These are phyloP conservation scores for Papilio elwesi DNA, from an alignment of 2,888 invertebrate genomes.

Conservation along the genomic window DNA sequence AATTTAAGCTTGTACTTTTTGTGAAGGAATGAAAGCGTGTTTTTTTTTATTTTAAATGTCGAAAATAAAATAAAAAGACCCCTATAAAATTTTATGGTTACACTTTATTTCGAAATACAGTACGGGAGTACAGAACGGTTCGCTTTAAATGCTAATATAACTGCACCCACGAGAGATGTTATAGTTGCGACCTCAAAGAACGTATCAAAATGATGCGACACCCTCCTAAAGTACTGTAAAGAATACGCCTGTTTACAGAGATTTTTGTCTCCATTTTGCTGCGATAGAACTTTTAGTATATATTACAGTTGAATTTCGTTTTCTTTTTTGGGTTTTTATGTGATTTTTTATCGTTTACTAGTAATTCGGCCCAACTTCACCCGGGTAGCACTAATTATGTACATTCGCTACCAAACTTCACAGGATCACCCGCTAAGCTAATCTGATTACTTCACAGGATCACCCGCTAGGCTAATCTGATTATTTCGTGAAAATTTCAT, in stretches of 20 bases:
- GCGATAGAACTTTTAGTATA: background rate
- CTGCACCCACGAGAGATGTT: constrained; percentile 36
- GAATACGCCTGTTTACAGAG: constrained; percentile 10
- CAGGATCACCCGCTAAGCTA: too few relatives aligned
- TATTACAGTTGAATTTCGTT: too few relatives aligned
- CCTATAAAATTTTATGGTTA: constrained; percentile 39
- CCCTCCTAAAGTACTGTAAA: background rate
- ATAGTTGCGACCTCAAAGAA: constrained; percentile 35
- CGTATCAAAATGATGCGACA: constrained; percentile 17
- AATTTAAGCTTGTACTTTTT: constrained; percentile 5
- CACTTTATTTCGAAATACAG: constrained; percentile 34
- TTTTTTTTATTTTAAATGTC: constrained; percentile 7
- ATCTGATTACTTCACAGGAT: too few relatives aligned
- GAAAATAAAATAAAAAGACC: constrained; percentile 25
- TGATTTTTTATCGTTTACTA: too few relatives aligned
- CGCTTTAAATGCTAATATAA: constrained; percentile 41
- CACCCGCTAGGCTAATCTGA: too few relatives aligned
- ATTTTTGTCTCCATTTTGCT: constrained; percentile 2
- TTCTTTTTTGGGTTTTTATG: too few relatives aligned
- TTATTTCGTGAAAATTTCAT: too few relatives aligned
- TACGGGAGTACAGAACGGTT: constrained; percentile 35
- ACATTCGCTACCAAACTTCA: too few relatives aligned
- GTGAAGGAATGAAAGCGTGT: background rate
- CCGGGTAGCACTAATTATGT: too few relatives aligned
- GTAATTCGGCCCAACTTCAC: too few relatives aligned